Evolutionary conservation across 2,797 vertebrate species (phyloP).

Genomic region (Gambusia yucatana): DNA sequence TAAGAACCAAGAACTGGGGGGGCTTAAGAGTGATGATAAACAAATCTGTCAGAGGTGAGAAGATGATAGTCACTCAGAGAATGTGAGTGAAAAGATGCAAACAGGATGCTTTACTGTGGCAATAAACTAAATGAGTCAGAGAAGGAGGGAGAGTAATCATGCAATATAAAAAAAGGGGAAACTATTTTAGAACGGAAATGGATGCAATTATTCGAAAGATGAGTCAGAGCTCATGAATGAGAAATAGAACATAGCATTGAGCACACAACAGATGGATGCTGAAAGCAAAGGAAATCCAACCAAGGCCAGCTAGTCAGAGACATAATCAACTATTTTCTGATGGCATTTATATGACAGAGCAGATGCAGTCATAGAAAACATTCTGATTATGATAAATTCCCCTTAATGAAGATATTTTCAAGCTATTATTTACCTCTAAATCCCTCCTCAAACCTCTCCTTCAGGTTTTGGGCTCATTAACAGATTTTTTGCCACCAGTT

Average conservation of each 20-base stretch:
- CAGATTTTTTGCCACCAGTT: neutral
- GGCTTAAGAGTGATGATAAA: slow-evolving; percentile 38
- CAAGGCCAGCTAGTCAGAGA: slow-evolving; percentile 49
- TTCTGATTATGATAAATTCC: slow-evolving; percentile 53
- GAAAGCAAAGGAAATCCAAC: slow-evolving; percentile 55
- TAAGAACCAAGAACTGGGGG: slow-evolving; percentile 28
- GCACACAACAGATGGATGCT: slow-evolving; percentile 64
- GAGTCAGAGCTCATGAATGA: slow-evolving; percentile 66
- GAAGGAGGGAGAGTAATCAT: slow-evolving; percentile 27
- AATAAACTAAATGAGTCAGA: slow-evolving; percentile 51
- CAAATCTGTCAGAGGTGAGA: slow-evolving; percentile 36
- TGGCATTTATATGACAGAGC: slow-evolving; percentile 52
- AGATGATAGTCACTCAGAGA: slow-evolving; percentile 39
- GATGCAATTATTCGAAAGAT: slow-evolving; percentile 62
- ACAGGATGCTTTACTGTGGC: slow-evolving; percentile 33
- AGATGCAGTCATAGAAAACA: slow-evolving; percentile 45
- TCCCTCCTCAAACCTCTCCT: neutral
- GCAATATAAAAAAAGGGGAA: slow-evolving; percentile 48
- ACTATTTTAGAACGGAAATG: slow-evolving; percentile 50
- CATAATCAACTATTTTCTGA: slow-evolving; percentile 57
- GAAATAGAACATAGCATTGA: slow-evolving; percentile 47
- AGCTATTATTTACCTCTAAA: slow-evolving; percentile 22
- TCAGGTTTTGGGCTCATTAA: neutral
- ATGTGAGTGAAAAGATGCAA: slow-evolving; percentile 28
- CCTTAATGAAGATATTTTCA: slow-evolving; percentile 52